Evolutionary conservation across 2,113 vertebrate species (phyloP).

Genomic region (Dromaius novaehollandiae): DNA sequence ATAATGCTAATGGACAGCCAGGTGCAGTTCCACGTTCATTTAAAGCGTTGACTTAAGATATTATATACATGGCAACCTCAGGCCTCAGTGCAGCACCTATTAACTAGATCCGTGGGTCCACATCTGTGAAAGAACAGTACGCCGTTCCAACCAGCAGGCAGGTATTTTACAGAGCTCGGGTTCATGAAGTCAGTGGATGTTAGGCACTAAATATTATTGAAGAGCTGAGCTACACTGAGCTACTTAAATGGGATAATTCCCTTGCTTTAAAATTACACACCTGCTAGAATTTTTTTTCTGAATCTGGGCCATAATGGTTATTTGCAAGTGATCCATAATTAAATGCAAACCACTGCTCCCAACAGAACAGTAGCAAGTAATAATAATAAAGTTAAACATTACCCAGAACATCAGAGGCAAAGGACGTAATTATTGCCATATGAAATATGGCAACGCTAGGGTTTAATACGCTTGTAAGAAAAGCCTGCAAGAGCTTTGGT

Average conservation of each 20-base stretch:
- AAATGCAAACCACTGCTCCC: constrained; percentile 56
- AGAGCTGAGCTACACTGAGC: background rate
- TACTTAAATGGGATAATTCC: background rate
- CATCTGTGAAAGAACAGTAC: background rate
- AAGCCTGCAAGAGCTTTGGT: constrained; percentile 11
- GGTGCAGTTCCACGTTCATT: background rate
- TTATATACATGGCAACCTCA: background rate
- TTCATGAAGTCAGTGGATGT: background rate
- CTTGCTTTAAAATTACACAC: background rate
- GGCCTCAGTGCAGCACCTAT: background rate
- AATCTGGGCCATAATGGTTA: constrained; percentile 4
- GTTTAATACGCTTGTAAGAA: background rate
- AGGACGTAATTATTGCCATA: constrained; percentile 40
- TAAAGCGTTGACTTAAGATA: background rate
- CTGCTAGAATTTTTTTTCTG: background rate
- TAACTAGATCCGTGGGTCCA: background rate
- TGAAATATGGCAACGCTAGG: constrained; percentile 17
- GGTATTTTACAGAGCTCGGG: background rate
- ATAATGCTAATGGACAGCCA: background rate
- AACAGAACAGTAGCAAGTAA: constrained; percentile 47
- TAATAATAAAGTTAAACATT: constrained; percentile 51
- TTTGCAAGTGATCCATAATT: constrained; percentile 47
- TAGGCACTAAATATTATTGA: background rate
- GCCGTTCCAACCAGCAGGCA: background rate
- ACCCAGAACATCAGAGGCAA: constrained; percentile 7